Conservation (phyloP, 2,113 vertebrate genomes). For the Agapornis roseicollis region DNA sequence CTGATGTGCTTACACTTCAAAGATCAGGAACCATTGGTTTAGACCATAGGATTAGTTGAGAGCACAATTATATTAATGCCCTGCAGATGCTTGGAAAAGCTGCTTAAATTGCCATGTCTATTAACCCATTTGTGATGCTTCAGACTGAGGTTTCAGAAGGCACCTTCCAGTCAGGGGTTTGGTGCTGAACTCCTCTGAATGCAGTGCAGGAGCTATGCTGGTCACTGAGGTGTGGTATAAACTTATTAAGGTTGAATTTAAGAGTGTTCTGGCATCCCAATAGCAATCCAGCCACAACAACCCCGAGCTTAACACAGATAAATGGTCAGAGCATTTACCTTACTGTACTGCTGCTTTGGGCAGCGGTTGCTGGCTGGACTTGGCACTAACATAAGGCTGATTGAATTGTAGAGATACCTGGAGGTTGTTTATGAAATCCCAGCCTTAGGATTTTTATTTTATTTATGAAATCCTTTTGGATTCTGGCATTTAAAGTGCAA, state of each 20-base stretch:
- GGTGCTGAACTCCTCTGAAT: neutral
- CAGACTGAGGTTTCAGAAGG: neutral
- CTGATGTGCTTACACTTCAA: neutral
- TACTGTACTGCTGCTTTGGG: neutral
- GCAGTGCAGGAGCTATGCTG: neutral
- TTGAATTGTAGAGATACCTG: neutral
- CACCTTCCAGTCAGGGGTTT: neutral
- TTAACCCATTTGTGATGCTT: neutral
- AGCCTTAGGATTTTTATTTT: neutral
- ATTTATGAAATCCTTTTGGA: constrained; percentile 9
- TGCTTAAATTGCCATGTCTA: neutral
- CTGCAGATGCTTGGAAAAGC: neutral
- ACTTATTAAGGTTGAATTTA: neutral
- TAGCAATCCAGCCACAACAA: neutral
- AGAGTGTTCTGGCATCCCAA: neutral
- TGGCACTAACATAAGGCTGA: neutral
- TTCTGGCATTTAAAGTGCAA: neutral
- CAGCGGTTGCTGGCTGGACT: neutral
- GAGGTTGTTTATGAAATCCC: constrained; percentile 26
- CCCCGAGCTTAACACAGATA: neutral
- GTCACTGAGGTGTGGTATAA: neutral
- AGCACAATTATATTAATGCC: neutral
- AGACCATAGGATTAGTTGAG: neutral
- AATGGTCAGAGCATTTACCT: neutral
- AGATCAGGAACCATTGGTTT: neutral